Percentiles rank a stretch among this genome's conserved stretches.
Conservation (phyloP, 2,888 invertebrate genomes). For the Disparrhopalites patrizii region DNA sequence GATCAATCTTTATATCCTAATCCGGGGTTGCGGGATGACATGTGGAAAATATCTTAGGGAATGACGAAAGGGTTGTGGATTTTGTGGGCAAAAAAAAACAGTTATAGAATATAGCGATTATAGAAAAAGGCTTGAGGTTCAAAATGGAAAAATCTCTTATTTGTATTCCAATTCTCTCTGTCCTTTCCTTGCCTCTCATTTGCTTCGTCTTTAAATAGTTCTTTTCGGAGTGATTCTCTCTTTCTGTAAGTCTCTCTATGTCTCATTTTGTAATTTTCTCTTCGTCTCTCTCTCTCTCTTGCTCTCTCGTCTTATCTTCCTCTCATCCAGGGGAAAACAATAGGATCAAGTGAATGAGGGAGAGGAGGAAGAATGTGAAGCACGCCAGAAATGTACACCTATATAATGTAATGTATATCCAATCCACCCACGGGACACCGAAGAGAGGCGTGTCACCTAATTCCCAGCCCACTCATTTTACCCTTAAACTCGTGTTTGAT, state of each 20-base stretch:
- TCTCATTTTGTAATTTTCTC: too few species aligned
- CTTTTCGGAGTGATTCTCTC: too few species aligned
- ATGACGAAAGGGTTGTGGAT: neutral
- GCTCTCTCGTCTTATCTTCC: constrained; percentile 8
- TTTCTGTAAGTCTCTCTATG: too few species aligned
- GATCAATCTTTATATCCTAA: too few species aligned
- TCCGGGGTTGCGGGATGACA: too few species aligned
- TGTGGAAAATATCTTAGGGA: too few species aligned
- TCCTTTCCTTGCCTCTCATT: too few species aligned
- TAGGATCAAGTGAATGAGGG: constrained; percentile 20
- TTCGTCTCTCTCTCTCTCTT: too few species aligned
- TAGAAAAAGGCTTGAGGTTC: too few species aligned
- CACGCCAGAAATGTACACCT: constrained; percentile 30
- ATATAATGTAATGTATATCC: constrained; percentile 30
- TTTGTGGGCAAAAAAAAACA: constrained; percentile 2
- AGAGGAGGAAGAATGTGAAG: constrained; percentile 27
- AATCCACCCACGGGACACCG: constrained; percentile 31
- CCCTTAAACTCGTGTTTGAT: constrained; percentile 22
- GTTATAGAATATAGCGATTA: constrained; percentile 14
- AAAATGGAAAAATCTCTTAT: too few species aligned
- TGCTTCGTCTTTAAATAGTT: too few species aligned
- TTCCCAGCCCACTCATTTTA: constrained; percentile 32
- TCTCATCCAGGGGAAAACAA: constrained; percentile 29
- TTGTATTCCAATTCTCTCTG: too few species aligned
- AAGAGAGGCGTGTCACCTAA: constrained; percentile 34